A percentile compares a stretch with the other conserved stretches of the same genome.
Evolutionary conservation across 1,140 invertebrate genomes (phyloP).

Genomic region (Apis cerana): DNA sequence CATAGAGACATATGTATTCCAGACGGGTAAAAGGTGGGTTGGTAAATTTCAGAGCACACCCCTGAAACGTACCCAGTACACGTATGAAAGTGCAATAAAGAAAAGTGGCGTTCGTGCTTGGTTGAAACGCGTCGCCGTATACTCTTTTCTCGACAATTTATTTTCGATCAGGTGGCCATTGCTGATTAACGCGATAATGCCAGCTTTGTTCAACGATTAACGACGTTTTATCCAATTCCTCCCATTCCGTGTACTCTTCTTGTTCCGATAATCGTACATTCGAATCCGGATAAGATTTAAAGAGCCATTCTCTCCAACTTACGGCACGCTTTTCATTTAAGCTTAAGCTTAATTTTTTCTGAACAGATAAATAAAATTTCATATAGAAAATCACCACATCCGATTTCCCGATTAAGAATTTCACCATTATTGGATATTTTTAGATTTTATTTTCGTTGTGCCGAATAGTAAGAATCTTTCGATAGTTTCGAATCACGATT

Average conservation of each 20-base stretch:
- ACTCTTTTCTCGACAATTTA: slow-evolving; percentile 58
- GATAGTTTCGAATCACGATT: background rate
- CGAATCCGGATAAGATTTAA: slow-evolving; percentile 67
- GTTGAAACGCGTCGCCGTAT: slow-evolving; percentile 36
- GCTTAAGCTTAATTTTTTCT: slow-evolving; percentile 32
- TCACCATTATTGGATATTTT: background rate
- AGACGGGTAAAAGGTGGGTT: slow-evolving; percentile 41
- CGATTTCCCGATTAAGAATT: too few relatives aligned
- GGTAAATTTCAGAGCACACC: slow-evolving; percentile 58
- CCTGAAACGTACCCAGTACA: slow-evolving; percentile 58
- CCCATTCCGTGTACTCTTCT: slow-evolving; percentile 65
- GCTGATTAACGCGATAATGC: slow-evolving; percentile 67
- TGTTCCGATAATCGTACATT: slow-evolving; percentile 65
- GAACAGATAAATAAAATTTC: background rate
- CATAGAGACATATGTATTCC: slow-evolving; percentile 50
- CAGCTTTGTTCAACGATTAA: slow-evolving; percentile 69
- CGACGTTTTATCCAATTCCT: slow-evolving; percentile 68
- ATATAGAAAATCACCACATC: too few relatives aligned
- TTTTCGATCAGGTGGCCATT: slow-evolving; percentile 67
- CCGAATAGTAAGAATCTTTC: background rate
- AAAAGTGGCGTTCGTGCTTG: slow-evolving; percentile 67
- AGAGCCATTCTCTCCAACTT: slow-evolving; percentile 61
- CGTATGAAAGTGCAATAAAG: slow-evolving; percentile 69
- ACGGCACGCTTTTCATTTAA: slow-evolving; percentile 63
- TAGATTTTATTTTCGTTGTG: slow-evolving; percentile 36